These are phyloP conservation scores for Platycheirus albimanus DNA, from an alignment of 2,888 invertebrate species.

Conservation along the genomic window DNA sequence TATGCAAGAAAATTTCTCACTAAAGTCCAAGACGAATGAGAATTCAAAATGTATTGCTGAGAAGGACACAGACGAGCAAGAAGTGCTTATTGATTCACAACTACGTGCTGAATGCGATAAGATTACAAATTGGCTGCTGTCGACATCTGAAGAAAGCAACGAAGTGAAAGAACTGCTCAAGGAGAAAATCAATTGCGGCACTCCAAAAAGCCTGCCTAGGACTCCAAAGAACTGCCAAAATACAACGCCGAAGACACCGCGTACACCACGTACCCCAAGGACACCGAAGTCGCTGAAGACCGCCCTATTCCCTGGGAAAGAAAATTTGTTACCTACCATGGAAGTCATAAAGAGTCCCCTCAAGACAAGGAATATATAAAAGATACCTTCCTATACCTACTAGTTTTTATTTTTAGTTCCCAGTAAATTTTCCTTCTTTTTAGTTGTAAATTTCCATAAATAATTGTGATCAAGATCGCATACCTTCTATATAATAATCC, in stretches of 20 bases:
- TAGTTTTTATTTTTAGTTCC: neutral
- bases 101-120: constrained; percentile 81
- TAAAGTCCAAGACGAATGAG: constrained; percentile 80
- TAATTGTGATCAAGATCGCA: constrained; percentile 33
- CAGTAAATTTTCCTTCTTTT: neutral
- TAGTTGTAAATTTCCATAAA: constrained; percentile 21
- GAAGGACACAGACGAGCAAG: constrained; percentile 79
- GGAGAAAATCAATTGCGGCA: constrained; percentile 48
- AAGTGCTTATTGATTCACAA: constrained; percentile 79
- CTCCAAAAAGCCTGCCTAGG: constrained; percentile 71
- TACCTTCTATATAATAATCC: neutral
- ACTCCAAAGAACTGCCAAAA: constrained; percentile 75
- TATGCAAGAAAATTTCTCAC: constrained; percentile 81
- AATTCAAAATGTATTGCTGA: constrained; percentile 74
- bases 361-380: constrained; percentile 79
- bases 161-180: constrained; percentile 79
- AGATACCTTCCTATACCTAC: neutral
- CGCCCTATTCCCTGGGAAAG: constrained; percentile 81
- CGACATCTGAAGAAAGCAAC: constrained; percentile 77
- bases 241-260: constrained; percentile 61
- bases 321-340: constrained; percentile 80
- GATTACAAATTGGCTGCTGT: constrained; percentile 80
- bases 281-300: constrained; percentile 80
- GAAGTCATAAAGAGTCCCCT: constrained; percentile 80
- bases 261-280: constrained; percentile 75